Conservation (phyloP, 2,888 invertebrate genomes). For the Aethes cnicana region DNA sequence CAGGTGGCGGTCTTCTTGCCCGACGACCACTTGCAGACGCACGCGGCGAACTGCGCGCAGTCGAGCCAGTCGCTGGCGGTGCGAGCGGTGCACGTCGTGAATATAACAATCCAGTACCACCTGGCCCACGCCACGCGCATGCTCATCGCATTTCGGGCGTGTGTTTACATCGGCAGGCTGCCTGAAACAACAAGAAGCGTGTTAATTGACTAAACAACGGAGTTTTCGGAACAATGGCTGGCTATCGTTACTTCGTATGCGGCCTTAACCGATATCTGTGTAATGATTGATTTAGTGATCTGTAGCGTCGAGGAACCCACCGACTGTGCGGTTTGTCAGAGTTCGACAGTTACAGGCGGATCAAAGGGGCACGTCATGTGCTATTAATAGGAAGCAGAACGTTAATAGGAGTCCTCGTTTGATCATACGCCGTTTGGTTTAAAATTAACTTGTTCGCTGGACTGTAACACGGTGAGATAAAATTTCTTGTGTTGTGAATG, state of each 20-base stretch:
- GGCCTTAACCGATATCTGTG: conserved; percentile 26
- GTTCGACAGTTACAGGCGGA: conserved; percentile 4
- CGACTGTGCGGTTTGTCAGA: not conserved
- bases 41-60: conserved; percentile 91
- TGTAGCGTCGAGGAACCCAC: not conserved
- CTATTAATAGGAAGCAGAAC: conserved; percentile 11
- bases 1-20: conserved; percentile 95
- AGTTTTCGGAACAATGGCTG: conserved; percentile 28
- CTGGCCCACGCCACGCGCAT: conserved; percentile 81
- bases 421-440: not conserved
- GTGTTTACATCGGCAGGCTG: conserved; percentile 75
- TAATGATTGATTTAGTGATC: conserved; percentile 26
- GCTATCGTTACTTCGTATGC: conserved; percentile 23
- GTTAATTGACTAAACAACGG: conserved; percentile 29
- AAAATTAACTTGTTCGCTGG: conserved; percentile 7
- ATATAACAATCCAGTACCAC: conserved; percentile 80
- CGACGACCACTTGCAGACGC: conserved; percentile 95
- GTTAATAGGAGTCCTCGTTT: conserved; percentile 5
- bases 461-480: not conserved
- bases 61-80: conserved; percentile 90
- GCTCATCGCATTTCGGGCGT: conserved; percentile 81
- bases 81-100: conserved; percentile 76
- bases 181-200: conserved; percentile 67
- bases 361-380: conserved; percentile 15
- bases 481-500: too few species aligned